A percentile compares a stretch with the other conserved stretches of the same genome.
These are phyloP conservation scores for Polydrusus pterygomalis DNA, from an alignment of 2,888 invertebrate genomes.

Conservation along the genomic window DNA sequence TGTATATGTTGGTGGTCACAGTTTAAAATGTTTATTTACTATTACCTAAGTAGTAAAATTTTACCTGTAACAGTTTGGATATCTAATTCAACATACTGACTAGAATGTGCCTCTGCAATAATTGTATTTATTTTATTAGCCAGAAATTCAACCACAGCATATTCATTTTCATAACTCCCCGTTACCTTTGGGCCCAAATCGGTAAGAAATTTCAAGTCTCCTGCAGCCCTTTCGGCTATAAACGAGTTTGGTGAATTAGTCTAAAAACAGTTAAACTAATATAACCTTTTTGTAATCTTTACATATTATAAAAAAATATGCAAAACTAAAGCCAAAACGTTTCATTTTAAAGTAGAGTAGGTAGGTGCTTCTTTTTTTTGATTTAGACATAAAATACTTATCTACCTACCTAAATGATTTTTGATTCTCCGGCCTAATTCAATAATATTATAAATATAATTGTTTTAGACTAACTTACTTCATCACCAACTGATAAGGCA, in stretches of 20 bases:
- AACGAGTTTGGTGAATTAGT: conserved; percentile 71
- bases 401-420: too few relatives aligned
- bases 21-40: too few relatives aligned
- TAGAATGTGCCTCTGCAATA: conserved; percentile 73
- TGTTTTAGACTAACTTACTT: conserved; percentile 23
- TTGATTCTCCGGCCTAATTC: too few relatives aligned
- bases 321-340: too few relatives aligned
- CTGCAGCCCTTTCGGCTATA: conserved; percentile 81
- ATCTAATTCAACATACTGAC: conserved; percentile 79
- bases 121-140: conserved; percentile 75
- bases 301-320: too few relatives aligned
- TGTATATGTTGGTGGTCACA: too few relatives aligned
- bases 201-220: conserved; percentile 78
- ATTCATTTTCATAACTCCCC: conserved; percentile 90
- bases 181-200: conserved; percentile 81
- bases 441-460: too few relatives aligned
- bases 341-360: too few relatives aligned
- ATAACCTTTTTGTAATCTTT: too few relatives aligned
- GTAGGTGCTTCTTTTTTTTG: too few relatives aligned
- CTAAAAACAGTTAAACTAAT: conserved; percentile 15
- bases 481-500: conserved; percentile 26
- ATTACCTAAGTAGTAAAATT: neutral
- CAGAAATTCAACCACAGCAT: conserved; percentile 78
- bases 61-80: conserved; percentile 81
- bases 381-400: too few relatives aligned